These are phyloP conservation scores for Falco berigora DNA, from an alignment of 2,797 vertebrate species.

Conservation along the genomic window DNA sequence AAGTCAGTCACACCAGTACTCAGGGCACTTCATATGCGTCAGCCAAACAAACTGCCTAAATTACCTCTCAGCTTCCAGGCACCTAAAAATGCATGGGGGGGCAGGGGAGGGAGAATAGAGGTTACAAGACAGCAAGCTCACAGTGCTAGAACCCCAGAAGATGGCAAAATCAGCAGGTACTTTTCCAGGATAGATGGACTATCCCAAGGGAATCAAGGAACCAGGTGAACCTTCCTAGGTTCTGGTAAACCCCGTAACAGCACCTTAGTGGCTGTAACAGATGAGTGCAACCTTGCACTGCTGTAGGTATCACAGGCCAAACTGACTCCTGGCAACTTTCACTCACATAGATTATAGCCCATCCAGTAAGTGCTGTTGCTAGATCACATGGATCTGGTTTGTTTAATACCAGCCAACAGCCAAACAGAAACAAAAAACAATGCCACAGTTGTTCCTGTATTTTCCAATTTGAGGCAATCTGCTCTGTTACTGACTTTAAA, in stretches of 20 bases:
- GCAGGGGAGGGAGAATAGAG: not conserved
- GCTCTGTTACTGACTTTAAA: constrained; percentile 63
- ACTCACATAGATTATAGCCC: not conserved
- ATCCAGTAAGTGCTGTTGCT: not conserved
- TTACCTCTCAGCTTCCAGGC: not conserved
- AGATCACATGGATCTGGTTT: not conserved
- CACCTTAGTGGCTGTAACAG: not conserved
- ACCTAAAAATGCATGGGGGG: not conserved
- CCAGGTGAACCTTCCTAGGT: not conserved
- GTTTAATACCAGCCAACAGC: not conserved
- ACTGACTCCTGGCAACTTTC: not conserved
- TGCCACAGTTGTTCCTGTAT: not conserved
- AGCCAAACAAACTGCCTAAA: not conserved
- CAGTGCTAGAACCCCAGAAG: not conserved
- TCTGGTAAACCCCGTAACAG: not conserved
- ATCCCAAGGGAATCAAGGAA: not conserved
- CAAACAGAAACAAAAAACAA: constrained; percentile 36
- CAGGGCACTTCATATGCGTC: not conserved
- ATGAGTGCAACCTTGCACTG: not conserved
- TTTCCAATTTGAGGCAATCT: constrained; percentile 56
- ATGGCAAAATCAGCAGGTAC: not conserved
- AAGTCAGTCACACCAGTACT: too few species aligned
- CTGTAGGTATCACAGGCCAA: not conserved
- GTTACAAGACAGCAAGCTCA: not conserved
- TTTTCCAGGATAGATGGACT: not conserved